These are phyloP conservation scores for Aphaenogaster rudis DNA, from an alignment of 1,140 invertebrate genomes.

Conservation along the genomic window DNA sequence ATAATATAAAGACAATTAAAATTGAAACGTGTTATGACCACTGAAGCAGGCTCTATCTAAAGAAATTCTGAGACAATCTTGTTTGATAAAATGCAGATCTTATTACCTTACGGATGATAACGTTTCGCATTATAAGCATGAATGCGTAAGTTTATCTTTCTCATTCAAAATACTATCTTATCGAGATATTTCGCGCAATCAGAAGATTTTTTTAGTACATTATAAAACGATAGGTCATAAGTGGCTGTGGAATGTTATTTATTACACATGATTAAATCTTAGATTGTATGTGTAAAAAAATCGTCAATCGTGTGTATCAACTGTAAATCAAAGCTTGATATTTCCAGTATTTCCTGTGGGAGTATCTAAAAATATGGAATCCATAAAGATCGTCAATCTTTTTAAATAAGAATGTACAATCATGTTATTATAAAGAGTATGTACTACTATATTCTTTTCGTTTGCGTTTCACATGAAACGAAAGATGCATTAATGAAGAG, in stretches of 20 bases:
- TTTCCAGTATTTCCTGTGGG: neutral
- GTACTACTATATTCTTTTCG: neutral
- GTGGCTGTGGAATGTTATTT: neutral
- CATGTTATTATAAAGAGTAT: neutral
- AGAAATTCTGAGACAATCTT: neutral
- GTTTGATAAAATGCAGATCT: neutral
- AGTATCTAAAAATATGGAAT: neutral
- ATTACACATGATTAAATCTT: neutral
- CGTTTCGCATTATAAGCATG: neutral
- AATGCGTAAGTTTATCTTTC: neutral
- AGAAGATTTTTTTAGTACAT: neutral
- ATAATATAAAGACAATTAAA: neutral
- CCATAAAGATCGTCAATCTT: neutral
- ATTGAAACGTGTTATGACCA: neutral
- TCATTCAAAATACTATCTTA: neutral
- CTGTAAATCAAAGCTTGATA: neutral
- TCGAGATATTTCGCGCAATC: neutral
- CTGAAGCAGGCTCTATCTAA: neutral
- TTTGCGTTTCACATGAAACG: neutral
- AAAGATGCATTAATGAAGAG: neutral
- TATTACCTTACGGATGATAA: neutral
- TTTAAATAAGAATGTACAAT: neutral
- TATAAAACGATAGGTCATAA: neutral
- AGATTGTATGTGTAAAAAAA: neutral
- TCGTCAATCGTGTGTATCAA: neutral